phyloP scores from a whole-genome alignment of 2,797 vertebrate species.

The Gymnothorax reevesii region DNA sequence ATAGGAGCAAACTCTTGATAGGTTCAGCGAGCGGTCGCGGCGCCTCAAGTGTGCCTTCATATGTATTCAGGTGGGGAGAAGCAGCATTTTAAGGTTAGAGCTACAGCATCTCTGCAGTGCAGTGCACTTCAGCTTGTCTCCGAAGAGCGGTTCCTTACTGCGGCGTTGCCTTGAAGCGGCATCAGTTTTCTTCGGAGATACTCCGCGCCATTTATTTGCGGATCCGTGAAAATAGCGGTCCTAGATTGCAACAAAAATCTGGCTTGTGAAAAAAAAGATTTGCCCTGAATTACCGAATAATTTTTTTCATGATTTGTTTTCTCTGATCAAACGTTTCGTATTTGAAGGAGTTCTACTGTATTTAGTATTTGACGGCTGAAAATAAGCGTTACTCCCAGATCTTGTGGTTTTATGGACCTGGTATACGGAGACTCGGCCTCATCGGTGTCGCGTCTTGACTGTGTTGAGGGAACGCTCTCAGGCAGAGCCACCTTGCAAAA shows the following conservation, averaged over 20 bases:
- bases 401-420: not conserved
- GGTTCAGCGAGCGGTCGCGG: not conserved
- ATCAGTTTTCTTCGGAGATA: not conserved
- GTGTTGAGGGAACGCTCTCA: not conserved
- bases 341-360: not conserved
- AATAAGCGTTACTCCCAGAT: not conserved
- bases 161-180: not conserved
- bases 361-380: not conserved
- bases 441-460: not conserved
- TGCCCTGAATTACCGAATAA: too few relatives aligned
- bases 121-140: not conserved
- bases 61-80: constrained; percentile 1
- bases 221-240: too few relatives aligned
- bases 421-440: not conserved
- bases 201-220: not conserved
- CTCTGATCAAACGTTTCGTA: not conserved
- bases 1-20: not conserved
- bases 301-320: too few relatives aligned
- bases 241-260: too few relatives aligned
- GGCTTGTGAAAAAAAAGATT: too few relatives aligned
- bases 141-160: not conserved
- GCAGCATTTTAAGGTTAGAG: not conserved
- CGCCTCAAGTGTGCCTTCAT: not conserved
- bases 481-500: not conserved
- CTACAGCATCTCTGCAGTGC: not conserved